Percentiles rank a stretch among this genome's conserved stretches.
Evolutionary conservation across 2,888 invertebrate species (phyloP).

Genomic region (Drosophila affinis): DNA sequence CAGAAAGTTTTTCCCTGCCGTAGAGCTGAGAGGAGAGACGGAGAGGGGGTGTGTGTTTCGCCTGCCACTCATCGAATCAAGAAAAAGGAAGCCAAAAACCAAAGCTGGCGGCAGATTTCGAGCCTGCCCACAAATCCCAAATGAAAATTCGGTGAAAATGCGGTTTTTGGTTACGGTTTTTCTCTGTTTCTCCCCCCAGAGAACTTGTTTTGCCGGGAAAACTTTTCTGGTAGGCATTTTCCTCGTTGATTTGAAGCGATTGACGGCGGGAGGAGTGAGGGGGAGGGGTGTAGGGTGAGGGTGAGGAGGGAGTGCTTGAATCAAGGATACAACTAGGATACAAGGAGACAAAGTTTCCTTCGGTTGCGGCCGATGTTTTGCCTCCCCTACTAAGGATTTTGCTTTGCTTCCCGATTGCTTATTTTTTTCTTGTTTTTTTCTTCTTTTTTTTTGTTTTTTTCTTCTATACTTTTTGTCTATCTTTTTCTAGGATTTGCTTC

Average conservation of each 20-base stretch:
- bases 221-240: slow-evolving; percentile 72
- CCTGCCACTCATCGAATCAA: slow-evolving; percentile 35
- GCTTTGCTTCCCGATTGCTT: too few species aligned
- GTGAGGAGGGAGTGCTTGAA: neutral
- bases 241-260: slow-evolving; percentile 60
- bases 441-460: slow-evolving; percentile 39
- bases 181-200: slow-evolving; percentile 64
- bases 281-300: neutral
- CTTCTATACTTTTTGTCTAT: slow-evolving; percentile 57
- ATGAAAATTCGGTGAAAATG: slow-evolving; percentile 78
- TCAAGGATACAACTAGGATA: neutral
- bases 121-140: slow-evolving; percentile 61
- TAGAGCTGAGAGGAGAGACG: slow-evolving; percentile 9
- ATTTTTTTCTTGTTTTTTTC: slow-evolving; percentile 31
- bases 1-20: slow-evolving; percentile 23
- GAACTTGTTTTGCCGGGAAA: slow-evolving; percentile 61
- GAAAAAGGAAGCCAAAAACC: slow-evolving; percentile 24
- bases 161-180: slow-evolving; percentile 80
- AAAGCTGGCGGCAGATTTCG: slow-evolving; percentile 2
- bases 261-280: too few species aligned
- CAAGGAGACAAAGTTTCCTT: slow-evolving; percentile 57
- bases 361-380: slow-evolving; percentile 35
- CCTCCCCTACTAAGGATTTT: too few species aligned
- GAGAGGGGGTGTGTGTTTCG: slow-evolving; percentile 59
- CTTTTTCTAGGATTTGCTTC: slow-evolving; percentile 72